Evolutionary conservation across 2,797 vertebrate species (phyloP).

Genomic region (Clarias fuscus): DNA sequence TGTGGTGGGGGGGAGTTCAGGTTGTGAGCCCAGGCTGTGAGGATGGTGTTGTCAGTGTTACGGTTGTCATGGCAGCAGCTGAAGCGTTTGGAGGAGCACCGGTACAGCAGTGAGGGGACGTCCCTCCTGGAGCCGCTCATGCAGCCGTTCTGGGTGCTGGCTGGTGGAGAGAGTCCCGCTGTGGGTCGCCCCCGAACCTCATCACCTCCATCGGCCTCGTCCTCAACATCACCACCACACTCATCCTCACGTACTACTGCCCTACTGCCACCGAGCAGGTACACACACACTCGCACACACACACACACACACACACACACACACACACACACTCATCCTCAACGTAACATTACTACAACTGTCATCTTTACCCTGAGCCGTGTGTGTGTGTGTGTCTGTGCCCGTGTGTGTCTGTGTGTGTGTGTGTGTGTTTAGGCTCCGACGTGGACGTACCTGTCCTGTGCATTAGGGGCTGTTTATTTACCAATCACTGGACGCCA

Average conservation of each 20-base stretch:
- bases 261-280: conserved; percentile 97
- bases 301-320: no score
- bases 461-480: conserved; percentile 86
- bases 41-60: conserved; percentile 74
- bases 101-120: conserved; percentile 78
- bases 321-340: conserved; percentile 56
- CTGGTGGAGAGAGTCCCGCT: conserved; percentile 86
- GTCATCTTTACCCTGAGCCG: no score
- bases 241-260: conserved; percentile 92
- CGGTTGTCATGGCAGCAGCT: conserved; percentile 82
- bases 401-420: no score
- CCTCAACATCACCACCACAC: conserved; percentile 92
- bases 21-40: conserved; percentile 33
- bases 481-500: conserved; percentile 87
- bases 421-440: conserved; percentile 75
- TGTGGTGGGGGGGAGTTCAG: neutral
- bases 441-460: conserved; percentile 82
- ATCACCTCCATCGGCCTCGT: conserved; percentile 94
- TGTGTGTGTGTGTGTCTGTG: no score
- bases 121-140: conserved; percentile 82
- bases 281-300: no score
- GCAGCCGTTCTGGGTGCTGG: conserved; percentile 94
- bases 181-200: conserved; percentile 97
- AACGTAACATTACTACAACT: no score
- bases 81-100: conserved; percentile 83